Conservation (phyloP, 2,888 invertebrate species). For the Scaptomyza tumidula region DNA sequence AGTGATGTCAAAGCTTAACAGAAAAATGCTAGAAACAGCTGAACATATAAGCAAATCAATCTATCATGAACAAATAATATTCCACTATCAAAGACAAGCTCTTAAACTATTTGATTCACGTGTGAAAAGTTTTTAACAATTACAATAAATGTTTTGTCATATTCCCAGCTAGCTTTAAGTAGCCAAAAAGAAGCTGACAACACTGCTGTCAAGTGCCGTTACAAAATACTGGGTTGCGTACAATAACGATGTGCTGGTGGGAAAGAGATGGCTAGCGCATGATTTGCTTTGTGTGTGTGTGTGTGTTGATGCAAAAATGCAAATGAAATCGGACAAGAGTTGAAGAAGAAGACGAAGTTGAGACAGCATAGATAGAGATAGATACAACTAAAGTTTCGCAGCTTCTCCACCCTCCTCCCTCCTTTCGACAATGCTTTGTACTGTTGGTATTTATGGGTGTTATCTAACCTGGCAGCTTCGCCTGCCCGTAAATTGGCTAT, state of each 20-base stretch:
- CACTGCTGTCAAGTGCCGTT: constrained; percentile 6
- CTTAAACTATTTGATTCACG: too few species aligned
- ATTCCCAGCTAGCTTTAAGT: not conserved
- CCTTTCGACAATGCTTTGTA: too few species aligned
- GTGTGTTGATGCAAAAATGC: constrained; percentile 53
- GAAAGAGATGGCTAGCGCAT: constrained; percentile 8
- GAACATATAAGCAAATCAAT: too few species aligned
- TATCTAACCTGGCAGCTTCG: not conserved
- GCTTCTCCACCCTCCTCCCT: not conserved
- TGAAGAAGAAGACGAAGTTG: constrained; percentile 5
- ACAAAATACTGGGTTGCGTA: not conserved
- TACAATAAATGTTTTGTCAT: not conserved
- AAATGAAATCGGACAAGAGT: constrained; percentile 51
- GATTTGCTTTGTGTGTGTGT: constrained; percentile 16
- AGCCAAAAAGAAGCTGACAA: constrained; percentile 2
- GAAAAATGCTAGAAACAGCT: too few species aligned
- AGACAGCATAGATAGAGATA: not conserved
- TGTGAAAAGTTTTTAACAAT: too few species aligned
- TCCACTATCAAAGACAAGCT: too few species aligned
- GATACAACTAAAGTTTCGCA: too few species aligned
- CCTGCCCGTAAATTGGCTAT: constrained; percentile 25
- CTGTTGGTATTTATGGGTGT: not conserved
- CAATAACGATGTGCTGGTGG: not conserved
- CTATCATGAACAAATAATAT: too few species aligned
- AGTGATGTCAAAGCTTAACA: too few species aligned